Evolutionary conservation across 2,797 vertebrate species (phyloP), one percentile per base, ranked within the genome.

Genomic region (Scolopax bukidnonensis): DNA sequence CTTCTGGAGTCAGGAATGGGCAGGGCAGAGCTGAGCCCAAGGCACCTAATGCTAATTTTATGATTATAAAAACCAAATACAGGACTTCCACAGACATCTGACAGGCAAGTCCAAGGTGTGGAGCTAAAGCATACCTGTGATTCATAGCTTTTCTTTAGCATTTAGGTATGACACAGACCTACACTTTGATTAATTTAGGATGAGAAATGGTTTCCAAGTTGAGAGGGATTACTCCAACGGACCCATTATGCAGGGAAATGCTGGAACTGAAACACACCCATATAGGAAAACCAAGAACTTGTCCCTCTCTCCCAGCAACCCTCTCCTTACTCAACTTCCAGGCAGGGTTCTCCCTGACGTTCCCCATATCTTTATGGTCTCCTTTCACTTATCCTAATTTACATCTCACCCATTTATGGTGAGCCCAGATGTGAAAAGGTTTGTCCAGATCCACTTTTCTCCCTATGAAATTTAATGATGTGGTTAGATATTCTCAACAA

Each of bases 301-400:
- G 13, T 43, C 18, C 36, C 21, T 71, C 40, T 64, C 28, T 56
- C 18, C 12, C 78, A 65, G 33, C 13, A 70, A 43, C 27, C 18
- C 5, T 36, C 64, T 24, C 59, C 50, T 71, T 57, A 61, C 17
- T 36, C 3, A 0, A 6, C 48, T 60, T 67, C 20, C 27, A 74
- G n/a, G 45, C 60, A 56, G 8, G 19, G 13, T 67, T 40, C 32
- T 11, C 23, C 21, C 16, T 2, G 0, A 11, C 1, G 0, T 68
- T 80, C 9, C 32, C 4, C n/a, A 78, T 25, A 40, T 33, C 24
- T 51, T 82, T 45, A 57, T 9, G 32, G 21, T 28, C 14, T 79
- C 15, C 45, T 61, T 93, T 82, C 73, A 33, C 48, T 77, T 77
- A 59, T 8, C 51, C 36, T 60, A 85, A 38, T 71, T 77, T 83